A percentile compares a stretch with the other conserved stretches of the same genome.
These are phyloP conservation scores for Nipponia nippon DNA, from an alignment of 2,113 vertebrate species.

Conservation along the genomic window DNA sequence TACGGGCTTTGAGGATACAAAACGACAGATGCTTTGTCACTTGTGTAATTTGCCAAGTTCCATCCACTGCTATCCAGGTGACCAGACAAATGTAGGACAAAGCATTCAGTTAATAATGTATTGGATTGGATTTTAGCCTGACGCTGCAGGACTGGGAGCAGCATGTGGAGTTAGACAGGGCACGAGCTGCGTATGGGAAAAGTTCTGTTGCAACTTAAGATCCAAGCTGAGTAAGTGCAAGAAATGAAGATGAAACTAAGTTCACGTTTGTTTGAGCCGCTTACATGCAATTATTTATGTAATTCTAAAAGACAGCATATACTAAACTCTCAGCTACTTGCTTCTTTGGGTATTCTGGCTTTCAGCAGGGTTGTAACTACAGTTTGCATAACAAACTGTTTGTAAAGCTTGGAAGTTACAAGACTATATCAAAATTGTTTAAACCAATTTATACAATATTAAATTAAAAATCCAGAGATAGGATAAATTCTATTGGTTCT, in stretches of 20 bases:
- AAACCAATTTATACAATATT: slow-evolving; percentile 50
- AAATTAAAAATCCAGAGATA: slow-evolving; percentile 57
- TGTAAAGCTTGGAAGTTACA: not conserved
- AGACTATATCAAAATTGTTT: slow-evolving; percentile 17
- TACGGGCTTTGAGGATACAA: not conserved
- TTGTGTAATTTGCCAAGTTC: not conserved
- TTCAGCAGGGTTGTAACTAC: not conserved
- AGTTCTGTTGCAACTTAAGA: not conserved
- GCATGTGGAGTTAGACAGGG: not conserved
- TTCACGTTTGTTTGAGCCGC: not conserved
- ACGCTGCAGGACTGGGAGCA: not conserved
- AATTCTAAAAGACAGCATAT: not conserved
- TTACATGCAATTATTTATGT: not conserved
- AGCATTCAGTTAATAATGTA: accelerated
- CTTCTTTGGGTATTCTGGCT: not conserved
- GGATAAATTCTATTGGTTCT: slow-evolving; percentile 32
- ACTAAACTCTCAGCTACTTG: not conserved
- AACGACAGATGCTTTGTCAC: not conserved
- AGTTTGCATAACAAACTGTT: not conserved
- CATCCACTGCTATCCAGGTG: not conserved
- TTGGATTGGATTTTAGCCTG: not conserved
- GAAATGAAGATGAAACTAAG: not conserved
- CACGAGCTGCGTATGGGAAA: not conserved
- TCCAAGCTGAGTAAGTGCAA: not conserved
- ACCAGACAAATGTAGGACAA: not conserved